Percentiles rank a stretch among this genome's conserved stretches.
phyloP scores from a whole-genome alignment of 1,140 invertebrate genomes.

The Zaprionus lachaisei region DNA sequence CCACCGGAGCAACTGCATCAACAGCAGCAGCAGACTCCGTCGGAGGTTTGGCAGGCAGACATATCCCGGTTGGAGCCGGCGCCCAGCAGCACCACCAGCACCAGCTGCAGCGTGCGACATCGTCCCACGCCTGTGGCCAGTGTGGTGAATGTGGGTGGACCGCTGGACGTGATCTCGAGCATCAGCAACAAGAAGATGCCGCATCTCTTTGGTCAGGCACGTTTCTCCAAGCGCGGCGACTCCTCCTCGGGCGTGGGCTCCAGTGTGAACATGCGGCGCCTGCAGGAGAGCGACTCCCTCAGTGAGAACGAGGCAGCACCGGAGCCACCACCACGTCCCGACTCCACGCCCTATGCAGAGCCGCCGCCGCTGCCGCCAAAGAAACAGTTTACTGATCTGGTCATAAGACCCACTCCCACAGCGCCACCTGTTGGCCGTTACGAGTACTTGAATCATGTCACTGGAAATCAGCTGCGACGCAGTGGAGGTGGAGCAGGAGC shows the following conservation, averaged over 20 bases:
- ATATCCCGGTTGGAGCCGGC: constrained; percentile 32
- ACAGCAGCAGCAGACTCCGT: constrained; percentile 46
- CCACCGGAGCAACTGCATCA: constrained; percentile 60
- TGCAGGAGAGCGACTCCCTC: constrained; percentile 84
- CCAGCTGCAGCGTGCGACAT: constrained; percentile 50
- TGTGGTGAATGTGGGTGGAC: constrained; percentile 38
- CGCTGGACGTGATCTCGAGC: constrained; percentile 79
- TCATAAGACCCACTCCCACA: constrained; percentile 80
- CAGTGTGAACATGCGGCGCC: constrained; percentile 82
- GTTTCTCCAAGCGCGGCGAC: constrained; percentile 73
- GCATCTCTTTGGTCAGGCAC: constrained; percentile 79
- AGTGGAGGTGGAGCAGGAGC: background rate
- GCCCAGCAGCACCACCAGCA: constrained; percentile 30
- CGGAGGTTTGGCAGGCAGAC: constrained; percentile 38
- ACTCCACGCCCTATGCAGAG: constrained; percentile 85
- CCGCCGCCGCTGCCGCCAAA: constrained; percentile 94
- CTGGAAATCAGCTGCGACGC: constrained; percentile 33
- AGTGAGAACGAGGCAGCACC: constrained; percentile 86
- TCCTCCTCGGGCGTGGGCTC: constrained; percentile 67
- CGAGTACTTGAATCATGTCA: constrained; percentile 66
- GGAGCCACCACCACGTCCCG: constrained; percentile 89
- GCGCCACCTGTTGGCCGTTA: constrained; percentile 57
- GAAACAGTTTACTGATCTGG: constrained; percentile 86
- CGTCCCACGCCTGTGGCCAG: constrained; percentile 53
- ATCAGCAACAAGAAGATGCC: constrained; percentile 84